phyloP scores from a whole-genome alignment of 2,113 vertebrate species.

The Paracanthobrama guichenoti region DNA sequence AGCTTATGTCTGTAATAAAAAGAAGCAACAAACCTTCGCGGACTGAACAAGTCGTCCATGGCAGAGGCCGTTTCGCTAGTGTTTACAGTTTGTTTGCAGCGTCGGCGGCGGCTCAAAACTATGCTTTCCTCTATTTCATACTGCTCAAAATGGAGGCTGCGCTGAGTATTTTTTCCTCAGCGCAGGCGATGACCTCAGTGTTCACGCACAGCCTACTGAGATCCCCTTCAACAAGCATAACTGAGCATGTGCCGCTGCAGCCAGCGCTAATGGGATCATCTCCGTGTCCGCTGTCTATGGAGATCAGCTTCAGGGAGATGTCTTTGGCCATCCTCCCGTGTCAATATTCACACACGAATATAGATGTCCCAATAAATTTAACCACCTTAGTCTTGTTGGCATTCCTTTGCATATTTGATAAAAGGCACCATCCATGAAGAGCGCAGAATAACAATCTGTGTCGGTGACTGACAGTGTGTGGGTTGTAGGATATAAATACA shows the following conservation, averaged over 20 bases:
- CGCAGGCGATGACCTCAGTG: slow-evolving; percentile 97
- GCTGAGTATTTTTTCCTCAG: slow-evolving; percentile 84
- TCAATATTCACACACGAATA: slow-evolving; percentile 18
- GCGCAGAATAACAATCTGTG: slow-evolving; percentile 13
- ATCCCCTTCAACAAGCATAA: slow-evolving; percentile 85
- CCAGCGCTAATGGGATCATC: slow-evolving; percentile 67
- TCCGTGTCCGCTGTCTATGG: slow-evolving; percentile 74
- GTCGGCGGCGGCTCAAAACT: slow-evolving; percentile 77
- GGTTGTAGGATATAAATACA: slow-evolving; percentile 26
- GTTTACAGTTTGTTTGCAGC: slow-evolving; percentile 76
- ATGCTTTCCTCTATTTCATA: slow-evolving; percentile 81
- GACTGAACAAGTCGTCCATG: slow-evolving; percentile 96
- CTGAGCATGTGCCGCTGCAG: slow-evolving; percentile 93
- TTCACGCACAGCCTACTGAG: slow-evolving; percentile 91
- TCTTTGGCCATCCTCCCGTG: slow-evolving; percentile 20
- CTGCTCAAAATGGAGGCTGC: slow-evolving; percentile 99
- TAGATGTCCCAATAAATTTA: not conserved
- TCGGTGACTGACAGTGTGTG: not conserved
- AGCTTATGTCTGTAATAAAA: slow-evolving; percentile 47
- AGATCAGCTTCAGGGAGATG: slow-evolving; percentile 59
- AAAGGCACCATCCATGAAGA: not conserved
- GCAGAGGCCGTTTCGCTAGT: slow-evolving; percentile 76
- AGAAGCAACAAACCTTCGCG: slow-evolving; percentile 90
- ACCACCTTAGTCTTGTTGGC: not conserved
- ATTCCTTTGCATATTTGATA: slow-evolving; percentile 1